Base-by-base conservation (phyloP, 1,140 invertebrate species). In the Drosophila fuyamai region DNA sequence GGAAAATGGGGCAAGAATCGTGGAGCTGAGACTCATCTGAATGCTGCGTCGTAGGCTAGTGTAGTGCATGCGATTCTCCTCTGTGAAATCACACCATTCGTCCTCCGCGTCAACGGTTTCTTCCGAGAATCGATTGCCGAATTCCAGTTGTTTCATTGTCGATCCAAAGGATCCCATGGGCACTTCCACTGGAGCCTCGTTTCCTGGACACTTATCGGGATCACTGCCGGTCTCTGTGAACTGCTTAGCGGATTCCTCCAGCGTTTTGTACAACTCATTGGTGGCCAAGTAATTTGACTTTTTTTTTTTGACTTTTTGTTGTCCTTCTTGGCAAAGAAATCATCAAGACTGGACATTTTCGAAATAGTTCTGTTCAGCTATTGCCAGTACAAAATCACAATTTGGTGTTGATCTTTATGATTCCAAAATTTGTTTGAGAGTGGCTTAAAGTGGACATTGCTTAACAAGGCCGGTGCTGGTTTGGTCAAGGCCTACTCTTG, bases 281-380 rank as follows among this genome's bases (percentile, higher is more conserved):
- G 84, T 78, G 13, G 79, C 83, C 67, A 88, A 58, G 57, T 62
- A 75, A 13, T 83, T 79, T n/a, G 79, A 6, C 35, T 68, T 73
- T 88, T 88, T 56, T 62, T 79, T 70, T 71, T 53, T 35, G 62
- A 63, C 56, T 76, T 79, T 44, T 82, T 86, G 2, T 57, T 73
- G 48, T 86, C 83, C 62, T 83, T 86, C 53, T 86, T 86, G 16
- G 83, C 84, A 66, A 86, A 86, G 59, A 88, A 86, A 82, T 86
- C 83, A 35, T 86, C 83, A 41, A 86, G 66, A 70, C 36, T 60
- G 53, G 79, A 83, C 83, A 86, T 88, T 54, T 63, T 47, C 8
- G 7, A 6, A 14, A n/a, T 40, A 5, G 40, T 48, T 59, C 23
- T 18, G 35, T 46, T 23, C 23, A 38, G 46, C 44, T 41, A 13